Conservation (phyloP, 2,888 invertebrate genomes). For the Crematogaster levior region DNA sequence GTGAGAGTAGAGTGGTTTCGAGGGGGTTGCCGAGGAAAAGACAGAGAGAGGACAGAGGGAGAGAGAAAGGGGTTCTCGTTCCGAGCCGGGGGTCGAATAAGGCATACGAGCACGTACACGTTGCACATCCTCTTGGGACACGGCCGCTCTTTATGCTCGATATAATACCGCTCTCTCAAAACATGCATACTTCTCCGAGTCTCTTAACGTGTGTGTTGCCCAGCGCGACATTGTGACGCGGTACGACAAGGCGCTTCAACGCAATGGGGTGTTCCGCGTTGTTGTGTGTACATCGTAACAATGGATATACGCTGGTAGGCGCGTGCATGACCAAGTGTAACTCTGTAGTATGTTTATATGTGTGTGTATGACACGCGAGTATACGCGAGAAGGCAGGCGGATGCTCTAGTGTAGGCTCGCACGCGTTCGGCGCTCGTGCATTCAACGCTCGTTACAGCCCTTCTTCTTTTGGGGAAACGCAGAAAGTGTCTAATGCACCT, state of each 20-base stretch:
- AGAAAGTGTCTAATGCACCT: no score
- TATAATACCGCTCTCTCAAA: constrained; percentile 86
- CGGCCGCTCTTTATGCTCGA: constrained; percentile 86
- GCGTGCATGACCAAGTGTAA: constrained; percentile 55
- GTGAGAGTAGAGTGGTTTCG: constrained; percentile 61
- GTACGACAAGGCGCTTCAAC: constrained; percentile 28
- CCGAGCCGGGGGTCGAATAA: constrained; percentile 75
- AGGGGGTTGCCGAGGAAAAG: constrained; percentile 62
- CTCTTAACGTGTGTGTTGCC: constrained; percentile 71
- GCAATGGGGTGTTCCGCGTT: not conserved
- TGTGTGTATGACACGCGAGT: not conserved
- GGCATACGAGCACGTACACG: constrained; percentile 82
- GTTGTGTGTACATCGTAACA: constrained; percentile 5
- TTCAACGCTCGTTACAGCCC: constrained; percentile 42
- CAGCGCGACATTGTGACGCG: constrained; percentile 59
- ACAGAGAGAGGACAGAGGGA: constrained; percentile 10
- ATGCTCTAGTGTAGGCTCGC: constrained; percentile 1
- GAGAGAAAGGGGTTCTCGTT: constrained; percentile 68
- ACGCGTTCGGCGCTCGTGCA: constrained; percentile 31
- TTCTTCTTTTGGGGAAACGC: constrained; percentile 25
- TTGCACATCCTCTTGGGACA: constrained; percentile 82
- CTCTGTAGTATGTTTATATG: not conserved
- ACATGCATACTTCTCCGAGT: constrained; percentile 84
- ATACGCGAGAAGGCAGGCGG: not conserved
- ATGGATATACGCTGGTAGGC: constrained; percentile 23